Percentiles rank a stretch among this genome's conserved stretches.
Conservation (phyloP, 2,797 vertebrate genomes). For the Myiotriccus ornatus region DNA sequence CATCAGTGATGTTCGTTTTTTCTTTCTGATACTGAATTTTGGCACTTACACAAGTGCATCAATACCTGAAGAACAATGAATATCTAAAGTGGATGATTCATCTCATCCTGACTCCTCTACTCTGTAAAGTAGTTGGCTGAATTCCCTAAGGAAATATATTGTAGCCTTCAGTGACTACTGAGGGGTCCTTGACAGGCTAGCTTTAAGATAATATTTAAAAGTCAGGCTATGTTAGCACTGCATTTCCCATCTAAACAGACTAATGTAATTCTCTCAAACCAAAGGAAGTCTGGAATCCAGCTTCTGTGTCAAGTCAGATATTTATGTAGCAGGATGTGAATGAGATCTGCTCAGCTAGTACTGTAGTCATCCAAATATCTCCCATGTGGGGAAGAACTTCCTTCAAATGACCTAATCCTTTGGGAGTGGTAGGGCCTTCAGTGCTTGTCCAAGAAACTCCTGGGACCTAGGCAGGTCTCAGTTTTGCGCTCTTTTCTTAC, state of each 20-base stretch:
- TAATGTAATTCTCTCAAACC: not conserved
- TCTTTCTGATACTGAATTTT: not conserved
- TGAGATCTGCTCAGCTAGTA: not conserved
- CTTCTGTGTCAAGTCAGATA: not conserved
- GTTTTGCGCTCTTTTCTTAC: not conserved
- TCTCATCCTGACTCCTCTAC: not conserved
- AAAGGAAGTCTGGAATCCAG: not conserved
- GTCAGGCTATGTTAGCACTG: not conserved
- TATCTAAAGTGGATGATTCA: not conserved
- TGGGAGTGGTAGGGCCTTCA: not conserved
- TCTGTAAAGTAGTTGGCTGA: not conserved
- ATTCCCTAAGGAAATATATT: not conserved
- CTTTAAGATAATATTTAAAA: not conserved
- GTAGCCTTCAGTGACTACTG: not conserved
- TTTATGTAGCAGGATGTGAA: not conserved
- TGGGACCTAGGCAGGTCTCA: not conserved
- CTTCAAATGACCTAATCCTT: not conserved
- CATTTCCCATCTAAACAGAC: not conserved
- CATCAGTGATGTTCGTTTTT: not conserved
- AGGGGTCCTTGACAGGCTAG: not conserved
- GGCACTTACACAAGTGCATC: not conserved
- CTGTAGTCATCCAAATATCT: not conserved
- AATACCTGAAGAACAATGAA: not conserved
- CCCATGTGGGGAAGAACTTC: not conserved
- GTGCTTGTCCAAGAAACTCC: not conserved